Evolutionary conservation across 2,888 invertebrate genomes (phyloP).

Genomic region (Thera obeliscata): DNA sequence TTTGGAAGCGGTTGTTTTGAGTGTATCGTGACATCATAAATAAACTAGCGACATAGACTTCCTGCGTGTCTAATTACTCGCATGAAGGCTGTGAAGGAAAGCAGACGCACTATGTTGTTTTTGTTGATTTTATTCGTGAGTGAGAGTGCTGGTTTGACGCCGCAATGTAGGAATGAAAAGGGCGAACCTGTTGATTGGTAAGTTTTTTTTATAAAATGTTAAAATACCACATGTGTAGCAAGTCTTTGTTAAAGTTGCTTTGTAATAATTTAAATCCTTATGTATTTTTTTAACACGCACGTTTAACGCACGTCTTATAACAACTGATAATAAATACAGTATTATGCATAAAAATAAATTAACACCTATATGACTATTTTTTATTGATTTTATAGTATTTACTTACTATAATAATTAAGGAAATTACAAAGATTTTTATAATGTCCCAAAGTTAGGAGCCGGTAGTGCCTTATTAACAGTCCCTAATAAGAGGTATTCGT

Average conservation of each 20-base stretch:
- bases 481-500: no score
- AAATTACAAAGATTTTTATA: no score
- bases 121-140: slow-evolving; percentile 56
- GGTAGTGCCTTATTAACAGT: no score
- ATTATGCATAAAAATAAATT: no score
- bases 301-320: no score
- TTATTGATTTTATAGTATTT: no score
- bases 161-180: slow-evolving; percentile 85
- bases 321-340: no score
- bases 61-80: slow-evolving; percentile 67
- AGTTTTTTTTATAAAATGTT: slow-evolving; percentile 51
- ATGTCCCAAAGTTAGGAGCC: no score
- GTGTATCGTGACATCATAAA: slow-evolving; percentile 64
- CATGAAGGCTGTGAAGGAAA: slow-evolving; percentile 46
- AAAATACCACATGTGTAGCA: slow-evolving; percentile 1
- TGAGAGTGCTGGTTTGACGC: slow-evolving; percentile 60
- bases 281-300: no score
- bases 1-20: slow-evolving; percentile 52
- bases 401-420: no score
- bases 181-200: slow-evolving; percentile 89
- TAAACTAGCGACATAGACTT: slow-evolving; percentile 56
- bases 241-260: not conserved
- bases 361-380: no score
- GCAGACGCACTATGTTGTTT: slow-evolving; percentile 59
- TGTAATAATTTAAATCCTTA: no score